Conservation (phyloP, 2,797 vertebrate genomes). For the Sibirionetta formosa region DNA sequence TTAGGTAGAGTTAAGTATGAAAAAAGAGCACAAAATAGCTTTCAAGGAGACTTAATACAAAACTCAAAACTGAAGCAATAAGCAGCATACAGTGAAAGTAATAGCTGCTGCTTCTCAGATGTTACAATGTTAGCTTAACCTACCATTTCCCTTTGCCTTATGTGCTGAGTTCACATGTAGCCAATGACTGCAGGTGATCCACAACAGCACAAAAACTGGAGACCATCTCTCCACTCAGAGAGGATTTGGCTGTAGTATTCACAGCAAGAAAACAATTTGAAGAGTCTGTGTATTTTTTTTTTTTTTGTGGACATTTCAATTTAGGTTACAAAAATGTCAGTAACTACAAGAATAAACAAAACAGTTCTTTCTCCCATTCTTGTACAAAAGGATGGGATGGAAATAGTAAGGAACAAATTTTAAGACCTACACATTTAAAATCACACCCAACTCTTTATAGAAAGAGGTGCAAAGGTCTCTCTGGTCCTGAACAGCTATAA, state of each 20-base stretch:
- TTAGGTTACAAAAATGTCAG: not conserved
- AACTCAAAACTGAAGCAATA: not conserved
- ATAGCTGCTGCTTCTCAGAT: not conserved
- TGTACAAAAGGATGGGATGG: not conserved
- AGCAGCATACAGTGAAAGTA: not conserved
- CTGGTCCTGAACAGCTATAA: not conserved
- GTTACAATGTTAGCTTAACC: not conserved
- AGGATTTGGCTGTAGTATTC: not conserved
- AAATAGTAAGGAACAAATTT: not conserved
- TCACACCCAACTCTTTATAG: not conserved
- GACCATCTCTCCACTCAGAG: not conserved
- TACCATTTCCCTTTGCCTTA: not conserved
- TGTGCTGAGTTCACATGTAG: fast-evolving
- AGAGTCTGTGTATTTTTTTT: not conserved
- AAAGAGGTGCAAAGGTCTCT: not conserved
- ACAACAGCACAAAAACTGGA: not conserved
- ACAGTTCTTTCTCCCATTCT: not conserved
- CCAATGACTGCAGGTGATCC: not conserved
- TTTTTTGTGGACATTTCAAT: not conserved
- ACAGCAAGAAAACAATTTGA: not conserved
- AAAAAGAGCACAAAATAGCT: not conserved
- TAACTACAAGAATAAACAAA: not conserved
- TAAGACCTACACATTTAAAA: not conserved
- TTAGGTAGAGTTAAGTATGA: too few species aligned
- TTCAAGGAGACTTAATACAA: not conserved